Conservation (phyloP, 2,888 invertebrate species). For the Prenolepis imparis region DNA sequence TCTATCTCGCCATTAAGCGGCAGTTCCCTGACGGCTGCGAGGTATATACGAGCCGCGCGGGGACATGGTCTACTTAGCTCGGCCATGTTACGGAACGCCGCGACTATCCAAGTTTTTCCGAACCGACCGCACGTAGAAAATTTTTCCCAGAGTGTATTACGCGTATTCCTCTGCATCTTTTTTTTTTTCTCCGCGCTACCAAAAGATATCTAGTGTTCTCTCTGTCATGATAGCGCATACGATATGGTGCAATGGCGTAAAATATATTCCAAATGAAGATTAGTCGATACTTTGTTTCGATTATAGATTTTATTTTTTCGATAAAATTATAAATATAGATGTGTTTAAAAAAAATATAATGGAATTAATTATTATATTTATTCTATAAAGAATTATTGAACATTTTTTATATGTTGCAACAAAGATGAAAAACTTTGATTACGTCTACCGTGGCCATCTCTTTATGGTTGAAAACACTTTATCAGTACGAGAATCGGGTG, state of each 20-base stretch:
- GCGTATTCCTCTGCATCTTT: not conserved
- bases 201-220: not conserved
- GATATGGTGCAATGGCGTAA: not conserved
- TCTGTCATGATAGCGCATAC: not conserved
- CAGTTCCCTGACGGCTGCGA: slow-evolving; percentile 67
- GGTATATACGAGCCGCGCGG: slow-evolving; percentile 47
- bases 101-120: slow-evolving; percentile 29
- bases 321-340: not conserved
- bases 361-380: not conserved
- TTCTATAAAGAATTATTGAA: not conserved
- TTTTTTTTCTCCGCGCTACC: not conserved
- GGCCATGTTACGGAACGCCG: slow-evolving; percentile 32
- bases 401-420: not conserved
- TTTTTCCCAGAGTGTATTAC: slow-evolving; percentile 20
- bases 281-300: not conserved
- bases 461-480: not conserved
- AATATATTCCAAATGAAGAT: not conserved
- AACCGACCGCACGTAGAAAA: slow-evolving; percentile 1
- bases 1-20: slow-evolving; percentile 82
- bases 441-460: not conserved
- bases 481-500: not conserved
- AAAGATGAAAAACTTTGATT: slow-evolving; percentile 16
- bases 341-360: not conserved
- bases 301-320: not conserved
- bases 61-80: slow-evolving; percentile 81